phyloP scores from a whole-genome alignment of 2,888 invertebrate genomes.

The Nephrocerus scutellatus region DNA sequence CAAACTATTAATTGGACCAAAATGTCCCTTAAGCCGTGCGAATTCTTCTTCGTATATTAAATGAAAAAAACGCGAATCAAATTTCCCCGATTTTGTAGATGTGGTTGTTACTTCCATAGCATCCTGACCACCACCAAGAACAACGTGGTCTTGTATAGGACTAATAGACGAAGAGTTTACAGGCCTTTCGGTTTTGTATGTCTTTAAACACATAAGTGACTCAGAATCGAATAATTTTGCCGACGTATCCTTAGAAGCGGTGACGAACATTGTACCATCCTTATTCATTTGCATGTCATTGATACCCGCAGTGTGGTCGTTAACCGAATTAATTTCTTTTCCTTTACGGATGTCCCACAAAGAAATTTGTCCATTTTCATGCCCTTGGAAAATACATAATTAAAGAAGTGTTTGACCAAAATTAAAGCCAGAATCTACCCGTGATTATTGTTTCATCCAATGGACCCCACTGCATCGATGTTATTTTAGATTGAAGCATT shows the following conservation, averaged over 20 bases:
- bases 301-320: constrained; percentile 79
- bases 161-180: constrained; percentile 98
- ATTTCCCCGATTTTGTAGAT: constrained; percentile 89
- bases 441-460: constrained; percentile 86
- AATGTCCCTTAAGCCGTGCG: constrained; percentile 96
- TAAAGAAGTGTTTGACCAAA: neutral
- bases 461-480: constrained; percentile 89
- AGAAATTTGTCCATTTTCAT: constrained; percentile 86
- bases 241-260: constrained; percentile 93
- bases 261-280: constrained; percentile 92
- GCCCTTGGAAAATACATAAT: constrained; percentile 49
- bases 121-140: constrained; percentile 98
- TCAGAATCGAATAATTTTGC: constrained; percentile 91
- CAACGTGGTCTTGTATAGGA: constrained; percentile 91
- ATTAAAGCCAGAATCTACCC: constrained; percentile 40
- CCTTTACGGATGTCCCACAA: constrained; percentile 84
- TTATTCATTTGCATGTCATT: constrained; percentile 95
- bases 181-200: constrained; percentile 95
- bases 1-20: constrained; percentile 98
- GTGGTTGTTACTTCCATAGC: constrained; percentile 99
- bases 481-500: constrained; percentile 75
- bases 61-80: constrained; percentile 92
- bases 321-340: constrained; percentile 68
- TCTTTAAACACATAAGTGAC: constrained; percentile 79
- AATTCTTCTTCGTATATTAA: constrained; percentile 95